These are phyloP conservation scores for Dendrolimus houi DNA, from an alignment of 2,888 invertebrate genomes.

Conservation along the genomic window DNA sequence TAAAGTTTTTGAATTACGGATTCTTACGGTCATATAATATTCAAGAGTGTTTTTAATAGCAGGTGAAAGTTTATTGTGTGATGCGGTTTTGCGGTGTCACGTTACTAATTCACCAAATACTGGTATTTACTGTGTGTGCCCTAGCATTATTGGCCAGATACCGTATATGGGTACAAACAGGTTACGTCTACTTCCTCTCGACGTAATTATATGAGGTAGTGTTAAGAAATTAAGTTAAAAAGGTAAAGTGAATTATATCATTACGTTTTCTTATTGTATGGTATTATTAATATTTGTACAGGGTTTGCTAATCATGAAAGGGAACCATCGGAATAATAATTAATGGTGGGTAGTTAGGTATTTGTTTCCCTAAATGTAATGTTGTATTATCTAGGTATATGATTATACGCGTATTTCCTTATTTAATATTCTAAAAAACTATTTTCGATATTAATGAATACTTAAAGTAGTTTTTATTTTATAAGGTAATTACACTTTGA, in stretches of 20 bases:
- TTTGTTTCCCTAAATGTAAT: no score
- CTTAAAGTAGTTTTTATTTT: no score
- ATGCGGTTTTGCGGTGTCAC: constrained; percentile 39
- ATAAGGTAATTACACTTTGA: no score
- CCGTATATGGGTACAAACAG: constrained; percentile 16
- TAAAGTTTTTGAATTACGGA: constrained; percentile 16
- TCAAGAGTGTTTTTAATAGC: constrained; percentile 16
- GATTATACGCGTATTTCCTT: no score
- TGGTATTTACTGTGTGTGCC: constrained; percentile 26
- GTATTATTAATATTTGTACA: no score
- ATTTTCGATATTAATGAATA: no score
- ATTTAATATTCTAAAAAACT: no score
- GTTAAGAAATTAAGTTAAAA: background rate
- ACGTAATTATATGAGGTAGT: background rate
- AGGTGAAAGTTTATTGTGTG: constrained; percentile 57
- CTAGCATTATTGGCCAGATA: constrained; percentile 55
- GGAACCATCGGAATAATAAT: no score
- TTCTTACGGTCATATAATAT: constrained; percentile 19
- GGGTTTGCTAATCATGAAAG: no score
- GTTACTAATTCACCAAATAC: constrained; percentile 31
- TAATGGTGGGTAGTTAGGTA: no score
- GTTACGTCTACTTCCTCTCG: background rate
- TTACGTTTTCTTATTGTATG: background rate
- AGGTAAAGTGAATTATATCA: background rate
- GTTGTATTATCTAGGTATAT: no score